Percentiles rank a stretch among this genome's conserved stretches.
phyloP scores from a whole-genome alignment of 2,888 invertebrate genomes.

The Temnothorax unifasciatus region DNA sequence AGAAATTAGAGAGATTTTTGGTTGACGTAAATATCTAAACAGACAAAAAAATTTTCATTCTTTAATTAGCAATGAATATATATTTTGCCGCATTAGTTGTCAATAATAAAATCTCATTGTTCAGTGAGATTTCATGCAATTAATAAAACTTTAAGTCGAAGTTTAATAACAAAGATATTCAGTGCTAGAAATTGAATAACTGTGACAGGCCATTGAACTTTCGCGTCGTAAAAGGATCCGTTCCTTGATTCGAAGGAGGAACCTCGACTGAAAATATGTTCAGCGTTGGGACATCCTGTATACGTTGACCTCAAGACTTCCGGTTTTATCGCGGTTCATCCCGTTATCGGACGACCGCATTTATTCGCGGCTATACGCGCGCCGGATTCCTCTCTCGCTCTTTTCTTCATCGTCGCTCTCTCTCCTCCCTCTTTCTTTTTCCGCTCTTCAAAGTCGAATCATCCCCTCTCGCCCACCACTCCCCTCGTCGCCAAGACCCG shows the following conservation, averaged over 20 bases:
- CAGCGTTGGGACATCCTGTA: slow-evolving; percentile 33
- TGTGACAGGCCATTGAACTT: not conserved
- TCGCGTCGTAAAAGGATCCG: not conserved
- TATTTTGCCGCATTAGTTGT: too few relatives aligned
- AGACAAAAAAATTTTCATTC: not conserved
- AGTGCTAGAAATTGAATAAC: not conserved
- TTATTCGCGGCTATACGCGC: slow-evolving; percentile 51
- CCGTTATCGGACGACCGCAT: slow-evolving; percentile 57
- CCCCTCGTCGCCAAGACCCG: slow-evolving; percentile 6
- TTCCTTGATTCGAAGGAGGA: slow-evolving; percentile 10
- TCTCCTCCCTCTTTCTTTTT: slow-evolving; percentile 33
- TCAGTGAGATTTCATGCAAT: not conserved
- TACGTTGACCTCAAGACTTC: slow-evolving; percentile 51
- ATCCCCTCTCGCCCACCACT: not conserved
- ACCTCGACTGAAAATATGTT: not conserved
- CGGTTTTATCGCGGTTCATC: slow-evolving; percentile 64
- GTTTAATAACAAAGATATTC: not conserved
- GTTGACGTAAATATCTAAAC: not conserved
- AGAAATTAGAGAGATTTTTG: not conserved
- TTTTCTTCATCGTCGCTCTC: slow-evolving; percentile 12
- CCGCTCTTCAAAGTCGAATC: slow-evolving; percentile 47
- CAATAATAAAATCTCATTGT: not conserved
- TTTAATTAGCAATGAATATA: too few relatives aligned
- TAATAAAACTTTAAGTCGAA: not conserved
- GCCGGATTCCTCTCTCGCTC: slow-evolving; percentile 32